phyloP scores from a whole-genome alignment of 37 sponge, comb jelly and placozoan genomes.

The Dysidea cf. avara region DNA sequence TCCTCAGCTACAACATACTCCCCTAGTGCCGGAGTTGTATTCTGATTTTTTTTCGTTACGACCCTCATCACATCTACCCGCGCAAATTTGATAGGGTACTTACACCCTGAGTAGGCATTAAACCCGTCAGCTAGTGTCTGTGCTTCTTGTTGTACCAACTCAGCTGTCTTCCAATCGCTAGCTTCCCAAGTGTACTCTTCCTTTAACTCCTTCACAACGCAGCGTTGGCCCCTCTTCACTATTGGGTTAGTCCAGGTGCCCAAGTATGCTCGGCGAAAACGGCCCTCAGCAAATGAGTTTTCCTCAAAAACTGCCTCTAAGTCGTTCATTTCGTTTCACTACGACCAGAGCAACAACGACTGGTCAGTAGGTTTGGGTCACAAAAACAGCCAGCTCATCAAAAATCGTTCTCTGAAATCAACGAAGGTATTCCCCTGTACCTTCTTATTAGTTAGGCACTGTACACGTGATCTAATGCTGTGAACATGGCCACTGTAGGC shows the following conservation, averaged over 20 bases:
- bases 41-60: background rate
- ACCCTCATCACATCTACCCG: constrained; percentile 28
- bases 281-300: constrained; percentile 57
- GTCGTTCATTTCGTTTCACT: no score
- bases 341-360: no score
- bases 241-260: constrained; percentile 30
- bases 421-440: no score
- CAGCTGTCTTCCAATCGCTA: constrained; percentile 32
- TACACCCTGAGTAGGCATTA: no score
- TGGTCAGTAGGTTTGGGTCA: no score
- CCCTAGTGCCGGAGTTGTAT: constrained; percentile 11
- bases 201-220: constrained; percentile 50
- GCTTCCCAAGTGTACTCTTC: constrained; percentile 25
- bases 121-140: constrained; percentile 27
- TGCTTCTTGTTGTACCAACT: constrained; percentile 25
- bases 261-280: constrained; percentile 40
- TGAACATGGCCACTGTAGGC: no score
- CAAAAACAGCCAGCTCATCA: no score
- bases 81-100: constrained; percentile 25
- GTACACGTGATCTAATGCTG: no score
- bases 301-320: no score
- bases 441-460: no score
- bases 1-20: constrained; percentile 43
- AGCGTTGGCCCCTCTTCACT: constrained; percentile 14
- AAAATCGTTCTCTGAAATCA: no score